phyloP scores from a whole-genome alignment of 2,888 invertebrate genomes.

The Trichopria drosophilae region DNA sequence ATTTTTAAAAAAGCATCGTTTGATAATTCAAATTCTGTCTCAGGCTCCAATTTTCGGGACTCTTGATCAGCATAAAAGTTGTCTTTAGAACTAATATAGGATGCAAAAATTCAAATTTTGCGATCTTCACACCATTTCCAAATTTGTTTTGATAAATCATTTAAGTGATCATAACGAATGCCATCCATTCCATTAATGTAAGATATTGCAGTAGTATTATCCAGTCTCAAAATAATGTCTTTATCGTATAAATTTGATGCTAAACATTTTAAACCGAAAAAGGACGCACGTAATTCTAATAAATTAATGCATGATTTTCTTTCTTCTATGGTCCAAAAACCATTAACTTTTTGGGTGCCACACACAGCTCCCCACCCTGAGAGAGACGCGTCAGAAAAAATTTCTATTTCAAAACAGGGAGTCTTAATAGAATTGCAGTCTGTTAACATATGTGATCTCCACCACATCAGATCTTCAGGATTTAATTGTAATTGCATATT shows the following conservation, averaged over 20 bases:
- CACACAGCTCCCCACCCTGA: slow-evolving; percentile 13
- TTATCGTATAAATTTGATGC: neutral
- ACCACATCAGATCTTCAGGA: too few relatives aligned
- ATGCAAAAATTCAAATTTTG: slow-evolving; percentile 6
- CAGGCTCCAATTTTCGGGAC: slow-evolving; percentile 8
- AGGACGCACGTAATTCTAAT: slow-evolving; percentile 4
- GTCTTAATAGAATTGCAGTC: too few relatives aligned
- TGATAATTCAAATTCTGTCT: too few relatives aligned
- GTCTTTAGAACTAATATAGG: slow-evolving; percentile 22
- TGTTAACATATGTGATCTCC: too few relatives aligned
- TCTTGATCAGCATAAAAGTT: slow-evolving; percentile 36
- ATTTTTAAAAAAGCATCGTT: slow-evolving; percentile 33
- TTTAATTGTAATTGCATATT: too few relatives aligned
- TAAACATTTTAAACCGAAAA: slow-evolving; percentile 7
- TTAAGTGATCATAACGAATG: slow-evolving; percentile 7
- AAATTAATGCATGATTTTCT: slow-evolving; percentile 17
- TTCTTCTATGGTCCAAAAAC: slow-evolving; percentile 1
- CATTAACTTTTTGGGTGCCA: slow-evolving; percentile 6
- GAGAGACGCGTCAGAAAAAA: slow-evolving; percentile 11
- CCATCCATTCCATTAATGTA: slow-evolving; percentile 4
- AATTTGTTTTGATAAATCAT: neutral
- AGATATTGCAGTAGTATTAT: slow-evolving; percentile 13
- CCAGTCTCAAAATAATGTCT: slow-evolving; percentile 9
- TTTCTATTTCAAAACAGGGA: too few relatives aligned
- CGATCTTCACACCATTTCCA: slow-evolving; percentile 1